phyloP scores from a whole-genome alignment of 2,113 vertebrate species.

The Zapus hudsonius region DNA sequence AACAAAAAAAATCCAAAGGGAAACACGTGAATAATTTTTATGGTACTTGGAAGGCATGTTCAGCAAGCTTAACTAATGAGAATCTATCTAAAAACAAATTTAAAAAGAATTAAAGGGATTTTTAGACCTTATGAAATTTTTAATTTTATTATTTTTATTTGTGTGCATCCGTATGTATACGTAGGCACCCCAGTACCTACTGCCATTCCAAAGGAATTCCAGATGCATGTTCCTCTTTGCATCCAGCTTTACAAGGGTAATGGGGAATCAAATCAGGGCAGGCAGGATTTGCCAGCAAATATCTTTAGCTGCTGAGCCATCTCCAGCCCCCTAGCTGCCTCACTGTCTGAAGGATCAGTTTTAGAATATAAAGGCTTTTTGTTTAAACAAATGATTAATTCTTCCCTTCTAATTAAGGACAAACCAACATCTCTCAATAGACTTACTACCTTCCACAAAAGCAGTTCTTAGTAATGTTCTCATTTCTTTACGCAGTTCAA shows the following conservation, averaged over 20 bases:
- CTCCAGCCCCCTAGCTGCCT: too few species aligned
- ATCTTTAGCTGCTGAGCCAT: too few species aligned
- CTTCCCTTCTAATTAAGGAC: conserved; percentile 38
- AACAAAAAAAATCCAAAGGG: conserved; percentile 38
- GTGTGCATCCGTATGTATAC: too few species aligned
- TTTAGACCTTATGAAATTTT: conserved; percentile 47
- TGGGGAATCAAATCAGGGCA: too few species aligned
- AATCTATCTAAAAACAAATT: conserved; percentile 47
- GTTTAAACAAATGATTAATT: conserved; percentile 38
- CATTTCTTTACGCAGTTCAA: conserved; percentile 8
- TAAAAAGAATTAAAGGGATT: conserved; percentile 26
- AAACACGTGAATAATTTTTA: background rate
- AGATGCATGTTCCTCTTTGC: too few species aligned
- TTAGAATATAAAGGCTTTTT: conserved; percentile 25
- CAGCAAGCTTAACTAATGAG: background rate
- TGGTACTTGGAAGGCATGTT: background rate
- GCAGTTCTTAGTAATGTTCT: conserved; percentile 4
- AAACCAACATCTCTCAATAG: conserved; percentile 37
- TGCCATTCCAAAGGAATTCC: too few species aligned
- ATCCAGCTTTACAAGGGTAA: too few species aligned
- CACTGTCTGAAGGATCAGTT: background rate
- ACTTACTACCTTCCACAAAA: conserved; percentile 37
- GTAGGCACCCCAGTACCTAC: too few species aligned
- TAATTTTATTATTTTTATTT: conserved; percentile 1
- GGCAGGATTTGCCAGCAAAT: too few species aligned